phyloP scores from a whole-genome alignment of 2,797 vertebrate species.

The Linurgus olivaceus region DNA sequence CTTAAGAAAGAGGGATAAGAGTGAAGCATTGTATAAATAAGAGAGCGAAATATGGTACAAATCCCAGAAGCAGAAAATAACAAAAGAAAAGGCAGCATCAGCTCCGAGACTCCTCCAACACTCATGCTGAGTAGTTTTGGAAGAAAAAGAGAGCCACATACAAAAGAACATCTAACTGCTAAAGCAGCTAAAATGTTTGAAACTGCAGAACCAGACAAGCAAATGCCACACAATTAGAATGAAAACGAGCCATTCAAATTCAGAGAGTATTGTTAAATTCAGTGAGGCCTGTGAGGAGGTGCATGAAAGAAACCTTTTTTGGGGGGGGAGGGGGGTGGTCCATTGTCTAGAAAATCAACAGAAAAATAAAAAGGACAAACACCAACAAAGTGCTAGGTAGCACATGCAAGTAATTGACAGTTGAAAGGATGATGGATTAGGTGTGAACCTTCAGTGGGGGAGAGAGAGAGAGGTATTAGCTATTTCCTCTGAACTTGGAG shows the following conservation, averaged over 20 bases:
- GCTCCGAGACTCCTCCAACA: neutral
- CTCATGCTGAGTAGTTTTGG: neutral
- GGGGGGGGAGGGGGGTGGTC: neutral
- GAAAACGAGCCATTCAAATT: neutral
- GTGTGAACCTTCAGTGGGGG: neutral
- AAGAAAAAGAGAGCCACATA: neutral
- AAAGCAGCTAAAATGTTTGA: neutral
- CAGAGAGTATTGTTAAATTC: neutral
- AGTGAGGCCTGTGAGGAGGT: neutral
- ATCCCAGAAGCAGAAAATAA: neutral
- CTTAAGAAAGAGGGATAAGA: neutral
- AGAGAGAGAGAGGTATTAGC: neutral
- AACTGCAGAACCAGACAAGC: neutral
- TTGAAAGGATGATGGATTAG: neutral
- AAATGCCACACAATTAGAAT: neutral
- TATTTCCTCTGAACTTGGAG: neutral
- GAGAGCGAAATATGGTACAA: neutral
- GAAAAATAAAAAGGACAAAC: neutral
- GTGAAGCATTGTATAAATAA: neutral
- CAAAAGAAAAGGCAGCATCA: neutral
- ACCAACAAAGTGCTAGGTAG: neutral
- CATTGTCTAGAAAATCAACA: neutral
- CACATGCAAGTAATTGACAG: neutral
- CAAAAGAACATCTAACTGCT: neutral
- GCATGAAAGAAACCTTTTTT: neutral